Base-by-base conservation (phyloP, 2,888 invertebrate species). In the Heliothis peltigera region DNA sequence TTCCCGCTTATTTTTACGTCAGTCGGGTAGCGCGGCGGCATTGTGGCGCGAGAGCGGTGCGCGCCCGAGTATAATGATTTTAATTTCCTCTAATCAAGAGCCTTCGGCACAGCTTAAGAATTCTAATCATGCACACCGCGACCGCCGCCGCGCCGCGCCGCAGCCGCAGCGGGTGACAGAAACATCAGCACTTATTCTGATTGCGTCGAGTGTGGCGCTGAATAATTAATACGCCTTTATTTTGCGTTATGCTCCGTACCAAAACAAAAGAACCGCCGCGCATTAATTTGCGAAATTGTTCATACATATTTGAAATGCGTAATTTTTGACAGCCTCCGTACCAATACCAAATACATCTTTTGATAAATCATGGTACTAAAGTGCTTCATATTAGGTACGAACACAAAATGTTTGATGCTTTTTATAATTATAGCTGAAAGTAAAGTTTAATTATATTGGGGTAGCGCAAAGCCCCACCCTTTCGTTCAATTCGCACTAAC, bases 51-150 rank as follows among this genome's bases (percentile, higher is more conserved):
- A 55, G 65, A 83, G 86, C 87, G 86, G 88, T 84, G 87, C 89
- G 92, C 91, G 88, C 84, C 87, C 84, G 90, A 89, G 91, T 94
- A 93, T 94, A 95, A 95, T 95, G 94, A 94, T 95, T 95, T 95
- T 95, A 95, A 95, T 95, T 95, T 95, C 95, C 95, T 95, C 94
- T 95, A 95, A 95, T 95, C 95, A 95, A 92, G 91, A 91, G 93
- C 93, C 94, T 92, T 93, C 90, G 93, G 93, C 91, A 90, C 86
- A 88, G 93, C 94, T 94, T 95, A 94, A 95, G 95, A 93, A 95
- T 95, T 95, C 95, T 94, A 95, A 95, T 94, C 95, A 92, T 95
- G 95, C 91, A 88, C 92, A 84, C 84, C 84, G 81, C 83, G 81
- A 54, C 83, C 80, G 71, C 68, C 60, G 42, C 82, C 72, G 73